A percentile compares a stretch with the other conserved stretches of the same genome.
phyloP scores from a whole-genome alignment of 2,797 vertebrate genomes.

The Brotula barbata region DNA sequence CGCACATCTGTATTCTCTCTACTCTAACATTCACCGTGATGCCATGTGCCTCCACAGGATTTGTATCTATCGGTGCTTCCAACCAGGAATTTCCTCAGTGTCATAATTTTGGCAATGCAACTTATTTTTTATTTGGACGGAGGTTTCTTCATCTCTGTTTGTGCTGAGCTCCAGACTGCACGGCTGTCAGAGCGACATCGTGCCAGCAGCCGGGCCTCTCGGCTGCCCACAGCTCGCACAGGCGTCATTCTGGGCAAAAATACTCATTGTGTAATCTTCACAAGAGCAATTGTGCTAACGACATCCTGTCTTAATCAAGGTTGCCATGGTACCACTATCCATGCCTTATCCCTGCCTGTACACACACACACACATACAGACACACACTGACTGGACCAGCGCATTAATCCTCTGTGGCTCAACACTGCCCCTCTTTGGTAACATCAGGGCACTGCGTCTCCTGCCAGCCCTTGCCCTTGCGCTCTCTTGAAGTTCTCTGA shows the following conservation, averaged over 20 bases:
- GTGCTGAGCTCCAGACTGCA: constrained; percentile 14
- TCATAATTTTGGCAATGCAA: too few relatives aligned
- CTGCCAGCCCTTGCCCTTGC: constrained; percentile 15
- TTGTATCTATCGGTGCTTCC: neutral
- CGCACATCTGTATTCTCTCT: too few relatives aligned
- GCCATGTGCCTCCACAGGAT: too few relatives aligned
- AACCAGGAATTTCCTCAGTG: neutral
- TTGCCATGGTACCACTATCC: constrained; percentile 66
- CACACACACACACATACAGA: constrained; percentile 8
- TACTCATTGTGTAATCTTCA: constrained; percentile 60
- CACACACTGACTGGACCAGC: neutral
- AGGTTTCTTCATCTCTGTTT: constrained; percentile 27
- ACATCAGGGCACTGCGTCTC: neutral
- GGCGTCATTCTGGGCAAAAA: constrained; percentile 45
- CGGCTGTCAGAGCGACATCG: constrained; percentile 11
- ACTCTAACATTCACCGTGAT: too few relatives aligned
- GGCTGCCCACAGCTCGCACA: constrained; percentile 31
- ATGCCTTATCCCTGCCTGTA: neutral
- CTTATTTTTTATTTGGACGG: neutral
- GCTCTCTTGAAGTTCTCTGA: constrained; percentile 19
- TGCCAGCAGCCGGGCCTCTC: constrained; percentile 9
- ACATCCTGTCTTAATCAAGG: constrained; percentile 66
- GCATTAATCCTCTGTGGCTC: constrained; percentile 20
- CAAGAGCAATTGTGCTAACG: constrained; percentile 57
- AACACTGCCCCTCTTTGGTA: constrained; percentile 66